Evolutionary conservation across 2,113 vertebrate species (phyloP).

Genomic region (Pangasianodon gigas): DNA sequence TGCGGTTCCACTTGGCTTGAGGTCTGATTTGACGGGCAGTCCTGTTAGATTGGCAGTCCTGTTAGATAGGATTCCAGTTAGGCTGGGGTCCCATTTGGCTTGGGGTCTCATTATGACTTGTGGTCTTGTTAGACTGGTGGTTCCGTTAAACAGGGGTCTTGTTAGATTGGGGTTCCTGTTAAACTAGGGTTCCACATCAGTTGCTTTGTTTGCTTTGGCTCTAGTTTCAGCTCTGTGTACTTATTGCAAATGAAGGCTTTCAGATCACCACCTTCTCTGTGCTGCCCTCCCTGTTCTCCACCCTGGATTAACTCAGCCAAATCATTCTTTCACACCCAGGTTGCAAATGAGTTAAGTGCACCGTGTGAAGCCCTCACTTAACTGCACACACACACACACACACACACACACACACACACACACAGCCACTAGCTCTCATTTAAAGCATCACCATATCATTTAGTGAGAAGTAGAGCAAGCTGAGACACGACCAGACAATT

Average conservation of each 20-base stretch:
- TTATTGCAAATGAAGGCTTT: not conserved
- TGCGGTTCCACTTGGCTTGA: not conserved
- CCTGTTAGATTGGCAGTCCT: not conserved
- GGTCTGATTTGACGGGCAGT: not conserved
- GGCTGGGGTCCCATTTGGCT: not conserved
- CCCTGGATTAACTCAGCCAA: slow-evolving; percentile 20
- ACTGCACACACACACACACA: slow-evolving; percentile 20
- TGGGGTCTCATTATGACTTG: not conserved
- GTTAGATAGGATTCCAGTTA: not conserved
- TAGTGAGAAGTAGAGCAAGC: slow-evolving; percentile 24
- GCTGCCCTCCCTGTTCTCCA: not conserved
- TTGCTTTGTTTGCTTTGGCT: not conserved
- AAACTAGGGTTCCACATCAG: not conserved
- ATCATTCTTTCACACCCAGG: slow-evolving; percentile 29
- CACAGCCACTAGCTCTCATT: slow-evolving; percentile 9
- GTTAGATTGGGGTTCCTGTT: not conserved
- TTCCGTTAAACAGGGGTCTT: not conserved
- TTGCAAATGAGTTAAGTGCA: slow-evolving; percentile 35
- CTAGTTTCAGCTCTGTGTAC: not conserved
- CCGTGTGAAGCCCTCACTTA: not conserved
- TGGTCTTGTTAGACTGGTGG: not conserved
- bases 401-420: slow-evolving; percentile 27
- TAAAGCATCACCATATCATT: slow-evolving; percentile 19
- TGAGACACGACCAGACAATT: slow-evolving; percentile 30
- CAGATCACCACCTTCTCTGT: not conserved